A percentile compares a stretch with the other conserved stretches of the same genome.
These are phyloP conservation scores for Catotricha subobsoleta DNA, from an alignment of 2,888 invertebrate species.

Conservation along the genomic window DNA sequence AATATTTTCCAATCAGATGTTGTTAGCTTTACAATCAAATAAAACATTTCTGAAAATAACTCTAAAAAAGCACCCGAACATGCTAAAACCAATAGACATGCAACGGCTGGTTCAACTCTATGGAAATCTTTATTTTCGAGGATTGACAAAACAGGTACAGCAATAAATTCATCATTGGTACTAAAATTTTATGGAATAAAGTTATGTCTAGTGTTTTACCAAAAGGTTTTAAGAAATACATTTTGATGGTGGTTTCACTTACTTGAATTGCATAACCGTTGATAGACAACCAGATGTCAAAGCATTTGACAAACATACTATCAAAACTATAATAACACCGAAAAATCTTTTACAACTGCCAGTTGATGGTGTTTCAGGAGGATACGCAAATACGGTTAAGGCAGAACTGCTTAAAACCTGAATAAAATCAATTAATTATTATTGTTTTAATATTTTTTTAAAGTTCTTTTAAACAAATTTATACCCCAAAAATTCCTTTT, in stretches of 20 bases:
- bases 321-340: conserved; percentile 16
- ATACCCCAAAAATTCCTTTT: conserved; percentile 26
- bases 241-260: no score
- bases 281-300: conserved; percentile 24
- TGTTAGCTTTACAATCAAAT: conserved; percentile 33
- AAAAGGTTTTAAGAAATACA: no score
- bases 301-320: conserved; percentile 20
- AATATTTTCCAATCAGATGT: conserved; percentile 37
- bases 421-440: background rate
- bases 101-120: conserved; percentile 35
- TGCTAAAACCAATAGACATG: conserved; percentile 33
- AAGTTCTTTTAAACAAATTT: background rate
- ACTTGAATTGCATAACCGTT: conserved; percentile 26
- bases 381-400: conserved; percentile 23
- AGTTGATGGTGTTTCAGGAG: conserved; percentile 20
- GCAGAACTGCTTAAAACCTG: conserved; percentile 23
- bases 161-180: conserved; percentile 22
- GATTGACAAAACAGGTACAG: conserved; percentile 31
- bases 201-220: no score
- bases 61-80: conserved; percentile 36
- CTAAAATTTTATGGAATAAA: conserved; percentile 16
- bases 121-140: conserved; percentile 36
- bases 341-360: conserved; percentile 19
- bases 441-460: background rate
- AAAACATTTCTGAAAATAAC: conserved; percentile 33